These are phyloP conservation scores for Empidonax alnorum DNA, from an alignment of 2,113 vertebrate species.

Conservation along the genomic window DNA sequence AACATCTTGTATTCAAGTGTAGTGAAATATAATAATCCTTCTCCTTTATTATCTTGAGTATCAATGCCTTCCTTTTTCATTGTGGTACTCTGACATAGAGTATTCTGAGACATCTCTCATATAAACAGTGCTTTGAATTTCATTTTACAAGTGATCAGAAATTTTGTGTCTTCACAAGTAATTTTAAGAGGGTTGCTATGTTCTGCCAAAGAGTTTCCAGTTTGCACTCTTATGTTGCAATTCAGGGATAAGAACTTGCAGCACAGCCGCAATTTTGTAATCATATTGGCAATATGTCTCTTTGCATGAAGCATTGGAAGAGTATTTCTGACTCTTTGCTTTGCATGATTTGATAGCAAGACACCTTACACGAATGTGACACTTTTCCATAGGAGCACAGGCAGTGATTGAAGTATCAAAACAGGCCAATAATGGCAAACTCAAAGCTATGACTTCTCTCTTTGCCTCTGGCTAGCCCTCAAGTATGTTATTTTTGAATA, in stretches of 20 bases:
- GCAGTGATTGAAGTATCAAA: conserved; percentile 31
- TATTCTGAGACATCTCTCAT: background rate
- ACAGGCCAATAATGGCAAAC: conserved; percentile 19
- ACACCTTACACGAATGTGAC: conserved; percentile 11
- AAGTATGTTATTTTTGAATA: conserved; percentile 27
- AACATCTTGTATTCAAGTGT: background rate
- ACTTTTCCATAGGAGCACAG: conserved; percentile 17
- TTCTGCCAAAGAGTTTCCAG: background rate
- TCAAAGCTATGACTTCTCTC: conserved; percentile 30
- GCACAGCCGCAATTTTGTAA: background rate
- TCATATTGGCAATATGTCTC: background rate
- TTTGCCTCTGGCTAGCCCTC: conserved; percentile 43
- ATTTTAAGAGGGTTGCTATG: background rate
- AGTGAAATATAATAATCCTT: background rate
- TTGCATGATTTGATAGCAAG: background rate
- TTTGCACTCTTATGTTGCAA: background rate
- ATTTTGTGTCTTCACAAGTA: background rate
- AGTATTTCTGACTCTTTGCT: background rate
- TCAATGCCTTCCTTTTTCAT: background rate
- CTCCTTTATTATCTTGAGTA: background rate
- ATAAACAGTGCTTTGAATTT: background rate
- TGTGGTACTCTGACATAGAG: background rate
- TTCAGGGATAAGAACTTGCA: background rate
- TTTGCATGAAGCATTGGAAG: background rate
- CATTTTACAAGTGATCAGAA: background rate